A percentile compares a stretch with the other conserved stretches of the same genome.
phyloP scores from a whole-genome alignment of 1,140 invertebrate genomes.

The Asbolus verrucosus region DNA sequence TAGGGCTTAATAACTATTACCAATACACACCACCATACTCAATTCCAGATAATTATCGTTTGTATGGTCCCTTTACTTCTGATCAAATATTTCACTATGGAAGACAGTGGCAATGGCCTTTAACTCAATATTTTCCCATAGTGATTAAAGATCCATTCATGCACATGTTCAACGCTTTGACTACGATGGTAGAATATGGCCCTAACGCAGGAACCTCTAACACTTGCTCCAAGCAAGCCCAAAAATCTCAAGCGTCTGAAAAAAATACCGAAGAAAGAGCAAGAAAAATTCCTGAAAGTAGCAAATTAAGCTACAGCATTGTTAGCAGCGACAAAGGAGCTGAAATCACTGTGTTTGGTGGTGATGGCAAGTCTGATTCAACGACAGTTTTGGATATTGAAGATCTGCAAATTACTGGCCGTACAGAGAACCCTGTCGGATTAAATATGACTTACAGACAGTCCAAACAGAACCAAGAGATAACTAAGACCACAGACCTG shows the following conservation, averaged over 20 bases:
- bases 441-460: constrained; percentile 9
- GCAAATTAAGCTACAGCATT: constrained; percentile 7
- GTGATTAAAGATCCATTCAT: constrained; percentile 70
- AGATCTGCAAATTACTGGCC: constrained; percentile 52
- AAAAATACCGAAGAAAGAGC: not conserved
- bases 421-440: constrained; percentile 26
- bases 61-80: constrained; percentile 22
- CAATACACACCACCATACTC: constrained; percentile 12
- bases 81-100: constrained; percentile 15
- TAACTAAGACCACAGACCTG: not conserved
- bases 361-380: constrained; percentile 6
- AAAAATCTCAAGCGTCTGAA: not conserved
- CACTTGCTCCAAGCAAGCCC: constrained; percentile 37
- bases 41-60: not conserved
- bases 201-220: constrained; percentile 60
- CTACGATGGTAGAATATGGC: constrained; percentile 71
- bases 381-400: constrained; percentile 52
- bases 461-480: constrained; percentile 24
- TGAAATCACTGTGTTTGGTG: constrained; percentile 11
- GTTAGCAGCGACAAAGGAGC: constrained; percentile 20
- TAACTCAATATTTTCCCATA: constrained; percentile 68
- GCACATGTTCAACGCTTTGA: constrained; percentile 66
- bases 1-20: not conserved
- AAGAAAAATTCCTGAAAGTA: constrained; percentile 11
- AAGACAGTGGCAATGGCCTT: constrained; percentile 62